Evolutionary conservation across 2,888 invertebrate species (phyloP), one percentile per base, ranked within the genome.

Genomic region (Melanostoma scalare): DNA sequence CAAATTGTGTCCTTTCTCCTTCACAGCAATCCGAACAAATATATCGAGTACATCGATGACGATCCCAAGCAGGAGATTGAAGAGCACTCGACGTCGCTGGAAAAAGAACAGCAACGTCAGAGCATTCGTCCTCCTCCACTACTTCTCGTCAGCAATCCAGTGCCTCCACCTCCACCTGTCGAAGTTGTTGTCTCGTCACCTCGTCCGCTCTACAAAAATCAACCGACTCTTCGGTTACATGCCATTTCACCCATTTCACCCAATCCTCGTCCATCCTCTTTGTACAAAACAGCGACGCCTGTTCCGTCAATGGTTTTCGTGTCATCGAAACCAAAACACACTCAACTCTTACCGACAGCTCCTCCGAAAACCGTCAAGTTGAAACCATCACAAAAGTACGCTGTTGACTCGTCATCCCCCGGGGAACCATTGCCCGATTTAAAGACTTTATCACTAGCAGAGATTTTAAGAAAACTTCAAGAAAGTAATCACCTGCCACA

Each of bases 401-500:
- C 78, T 4, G 81, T 71, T 46, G 50, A 81, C 42, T 52, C 80
- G 50, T 65, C 58, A 38, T 46, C 69, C 1, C 79, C 85, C 30
- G 72, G 79, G n/a, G 78, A 90, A 86, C 89, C 89, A 80, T 79
- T 90, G 78, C 90, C 90, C 2, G 90, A 92, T 79, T 89, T 91
- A 56, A 88, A 88, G 50, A 89, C 89, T n/a, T 87, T 90, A 2
- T 91, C 91, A n/a, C 88, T 94, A 46, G 91, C 92, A 0, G 93
- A 94, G 85, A 93, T 96, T 82, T 88, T 96, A 46, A 94, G 94
- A 88, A 94, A 95, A 74, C 91, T 96, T 36, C 96, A 96, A 89
- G 92, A 95, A 20, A 94, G 94, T 86, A 95, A 96, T 90, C 94
- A 95, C 53, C 92, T 96, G 86, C 96, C 96, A 0, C 94, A 95